Evolutionary conservation across 2,797 vertebrate genomes (phyloP), one percentile per base, ranked within the genome.

Genomic region (Eulemur mongoz): DNA sequence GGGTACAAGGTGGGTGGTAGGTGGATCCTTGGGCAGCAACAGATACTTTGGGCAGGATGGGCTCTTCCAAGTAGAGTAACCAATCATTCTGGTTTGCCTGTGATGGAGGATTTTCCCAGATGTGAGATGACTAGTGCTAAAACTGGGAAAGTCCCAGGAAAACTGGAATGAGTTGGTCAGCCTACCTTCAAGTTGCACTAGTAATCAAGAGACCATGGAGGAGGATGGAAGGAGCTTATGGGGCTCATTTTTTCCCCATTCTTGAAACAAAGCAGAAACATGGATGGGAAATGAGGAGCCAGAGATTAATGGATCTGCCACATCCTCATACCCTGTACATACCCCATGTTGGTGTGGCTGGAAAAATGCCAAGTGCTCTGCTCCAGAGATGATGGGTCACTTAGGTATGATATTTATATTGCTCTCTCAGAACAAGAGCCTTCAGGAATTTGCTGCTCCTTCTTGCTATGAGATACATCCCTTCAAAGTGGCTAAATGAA

Each of bases 401-500:
- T 96, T 59, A 83, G 65, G 14, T 67, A 27, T 79, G 32, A 59
- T 63, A 59, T 73, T 93, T 83, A 52, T 11, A 86, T 35, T 18
- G 32, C 10, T 78, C 9, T 82, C 30, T 8, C 20, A 80, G 52
- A 79, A 85, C 7, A 76, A 93, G 79, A 69, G 30, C 45, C 70
- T 90, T 93, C 35, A 73, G 57, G n/a, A 67, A 88, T 92, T 73
- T 92, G 43, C 45, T 89, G 40, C 48, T 81, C 13, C 15, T 94
- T 80, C 73, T 87, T 95, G 27, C 45, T 87, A 52, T 87, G 38
- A 79, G 32, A 65, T 18, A 40, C 8, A 15, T 70, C 32, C n/a
- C 75, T 95, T 38, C 80, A 81, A 87, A 81, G 63, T 72, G 59
- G 52, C 35, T 89, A 87, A 92, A 80, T 91, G 76, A 87, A 90